A percentile compares a stretch with the other conserved stretches of the same genome.
Conservation (phyloP, 2,113 vertebrate genomes). For the Picathartes gymnocephalus region DNA sequence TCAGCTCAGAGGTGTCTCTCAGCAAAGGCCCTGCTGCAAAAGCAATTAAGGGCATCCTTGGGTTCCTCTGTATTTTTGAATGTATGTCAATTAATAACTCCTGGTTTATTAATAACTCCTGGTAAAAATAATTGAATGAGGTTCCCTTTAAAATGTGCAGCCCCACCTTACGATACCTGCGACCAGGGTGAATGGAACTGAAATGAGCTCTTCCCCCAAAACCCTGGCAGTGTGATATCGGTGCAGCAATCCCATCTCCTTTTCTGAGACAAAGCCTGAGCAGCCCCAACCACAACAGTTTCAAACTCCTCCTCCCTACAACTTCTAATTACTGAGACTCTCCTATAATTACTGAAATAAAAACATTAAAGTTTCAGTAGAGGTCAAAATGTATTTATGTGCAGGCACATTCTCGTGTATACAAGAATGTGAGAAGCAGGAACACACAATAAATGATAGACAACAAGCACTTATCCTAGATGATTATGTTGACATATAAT, state of each 20-base stretch:
- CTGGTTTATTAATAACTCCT: background rate
- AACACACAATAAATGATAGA: background rate
- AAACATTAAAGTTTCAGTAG: background rate
- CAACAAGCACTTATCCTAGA: background rate
- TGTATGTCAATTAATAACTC: background rate
- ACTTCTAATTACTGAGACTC: background rate
- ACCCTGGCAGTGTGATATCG: background rate
- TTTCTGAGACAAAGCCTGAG: background rate
- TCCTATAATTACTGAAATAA: background rate
- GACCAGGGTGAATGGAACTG: background rate
- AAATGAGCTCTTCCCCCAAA: background rate
- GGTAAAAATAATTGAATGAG: background rate
- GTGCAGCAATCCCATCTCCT: background rate
- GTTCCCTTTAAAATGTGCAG: background rate
- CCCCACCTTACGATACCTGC: background rate
- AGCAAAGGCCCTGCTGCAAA: background rate
- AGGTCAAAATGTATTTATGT: background rate
- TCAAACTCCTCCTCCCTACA: background rate
- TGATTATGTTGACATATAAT: slow-evolving; percentile 20
- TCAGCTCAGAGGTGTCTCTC: background rate
- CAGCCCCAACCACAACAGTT: background rate
- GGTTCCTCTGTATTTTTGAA: background rate
- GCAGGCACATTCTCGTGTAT: background rate
- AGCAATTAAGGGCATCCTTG: background rate
- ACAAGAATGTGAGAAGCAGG: background rate